Evolutionary conservation across 2,113 vertebrate genomes (phyloP).

Genomic region (Cryptomyrus ogoouensis): DNA sequence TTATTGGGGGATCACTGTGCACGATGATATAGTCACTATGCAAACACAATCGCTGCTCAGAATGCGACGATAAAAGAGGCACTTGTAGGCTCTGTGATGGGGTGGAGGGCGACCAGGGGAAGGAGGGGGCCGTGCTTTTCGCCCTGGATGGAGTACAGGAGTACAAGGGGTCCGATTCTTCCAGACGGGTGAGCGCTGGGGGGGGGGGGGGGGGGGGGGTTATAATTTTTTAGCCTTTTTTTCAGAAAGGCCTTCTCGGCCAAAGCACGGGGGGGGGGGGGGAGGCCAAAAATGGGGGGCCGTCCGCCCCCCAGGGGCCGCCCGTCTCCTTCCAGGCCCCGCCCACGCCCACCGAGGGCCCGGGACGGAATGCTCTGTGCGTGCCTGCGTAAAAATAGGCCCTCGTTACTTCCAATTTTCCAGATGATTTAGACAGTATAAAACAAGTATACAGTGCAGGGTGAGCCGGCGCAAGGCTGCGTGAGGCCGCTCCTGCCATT

Average conservation of each 20-base stretch:
- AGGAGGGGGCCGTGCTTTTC: slow-evolving; percentile 62
- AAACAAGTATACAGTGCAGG: background rate
- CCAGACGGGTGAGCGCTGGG: background rate
- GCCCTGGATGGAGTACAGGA: background rate
- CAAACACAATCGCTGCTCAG: slow-evolving; percentile 66
- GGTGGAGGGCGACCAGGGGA: slow-evolving; percentile 49
- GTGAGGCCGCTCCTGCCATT: background rate
- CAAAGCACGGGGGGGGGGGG: background rate
- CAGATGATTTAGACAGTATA: slow-evolving; percentile 11
- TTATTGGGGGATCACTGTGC: background rate
- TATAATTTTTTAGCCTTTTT: too few species aligned
- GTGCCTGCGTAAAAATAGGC: slow-evolving; percentile 15
- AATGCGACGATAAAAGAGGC: slow-evolving; percentile 67
- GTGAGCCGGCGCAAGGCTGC: background rate
- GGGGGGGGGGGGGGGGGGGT: background rate
- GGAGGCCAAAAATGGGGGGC: slow-evolving; percentile 56
- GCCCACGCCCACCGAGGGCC: slow-evolving; percentile 19
- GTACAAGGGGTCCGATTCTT: slow-evolving; percentile 5
- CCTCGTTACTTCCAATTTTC: slow-evolving; percentile 19
- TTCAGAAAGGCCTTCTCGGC: slow-evolving; percentile 32
- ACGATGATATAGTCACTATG: background rate
- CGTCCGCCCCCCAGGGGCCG: slow-evolving; percentile 56
- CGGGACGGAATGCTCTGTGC: background rate
- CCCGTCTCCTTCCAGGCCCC: slow-evolving; percentile 61
- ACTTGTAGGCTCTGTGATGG: slow-evolving; percentile 63